Conservation (phyloP, 2,888 invertebrate species). For the Ditula angustiorana region DNA sequence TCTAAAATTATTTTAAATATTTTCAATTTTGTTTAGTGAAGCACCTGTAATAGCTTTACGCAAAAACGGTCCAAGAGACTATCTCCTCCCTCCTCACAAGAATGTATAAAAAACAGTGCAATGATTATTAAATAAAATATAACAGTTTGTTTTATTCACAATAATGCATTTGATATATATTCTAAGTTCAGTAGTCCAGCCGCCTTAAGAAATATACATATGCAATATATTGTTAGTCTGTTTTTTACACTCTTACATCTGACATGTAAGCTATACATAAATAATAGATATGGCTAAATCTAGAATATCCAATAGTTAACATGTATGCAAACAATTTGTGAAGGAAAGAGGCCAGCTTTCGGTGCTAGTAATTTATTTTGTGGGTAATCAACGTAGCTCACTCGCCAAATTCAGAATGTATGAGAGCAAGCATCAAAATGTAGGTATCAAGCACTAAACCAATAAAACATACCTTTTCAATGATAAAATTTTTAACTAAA, state of each 20-base stretch:
- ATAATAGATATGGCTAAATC: constrained; percentile 39
- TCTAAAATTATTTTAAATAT: constrained; percentile 3
- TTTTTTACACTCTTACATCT: constrained; percentile 26
- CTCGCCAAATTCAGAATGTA: constrained; percentile 58
- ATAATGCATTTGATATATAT: constrained; percentile 31
- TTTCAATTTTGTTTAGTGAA: constrained; percentile 20
- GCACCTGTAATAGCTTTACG: constrained; percentile 39
- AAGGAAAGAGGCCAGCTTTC: constrained; percentile 91
- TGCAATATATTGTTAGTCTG: constrained; percentile 20
- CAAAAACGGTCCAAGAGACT: constrained; percentile 22
- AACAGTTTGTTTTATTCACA: constrained; percentile 21
- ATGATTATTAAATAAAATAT: constrained; percentile 33
- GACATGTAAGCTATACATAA: constrained; percentile 44
- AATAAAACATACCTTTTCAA: constrained; percentile 85
- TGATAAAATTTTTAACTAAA: constrained; percentile 80
- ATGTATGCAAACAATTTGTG: constrained; percentile 95
- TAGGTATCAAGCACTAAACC: constrained; percentile 74
- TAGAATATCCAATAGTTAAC: constrained; percentile 53
- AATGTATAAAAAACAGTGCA: constrained; percentile 14
- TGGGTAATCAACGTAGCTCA: constrained; percentile 62
- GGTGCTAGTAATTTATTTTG: constrained; percentile 59
- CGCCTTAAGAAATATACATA: constrained; percentile 45
- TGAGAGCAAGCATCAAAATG: constrained; percentile 77
- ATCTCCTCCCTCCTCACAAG: constrained; percentile 17
- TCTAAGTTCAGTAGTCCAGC: constrained; percentile 48